Base-by-base conservation (phyloP, 2,797 vertebrate genomes). In the Mus minutoides region DNA sequence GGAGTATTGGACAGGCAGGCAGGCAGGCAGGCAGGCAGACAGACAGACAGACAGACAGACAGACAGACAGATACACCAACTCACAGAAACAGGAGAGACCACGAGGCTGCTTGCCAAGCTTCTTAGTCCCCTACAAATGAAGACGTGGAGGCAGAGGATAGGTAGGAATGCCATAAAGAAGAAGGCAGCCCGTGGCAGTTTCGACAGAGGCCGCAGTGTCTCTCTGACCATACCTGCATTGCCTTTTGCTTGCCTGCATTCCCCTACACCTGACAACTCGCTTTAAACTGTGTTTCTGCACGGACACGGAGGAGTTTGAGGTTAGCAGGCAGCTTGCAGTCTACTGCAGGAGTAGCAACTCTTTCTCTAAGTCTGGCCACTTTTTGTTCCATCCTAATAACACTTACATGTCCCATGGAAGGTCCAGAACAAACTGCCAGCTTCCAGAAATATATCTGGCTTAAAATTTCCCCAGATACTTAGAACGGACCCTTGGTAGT, bases 211-310 rank as follows among this genome's bases (percentile, higher is more conserved):
- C 34, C 75, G 69, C 52, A 4, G 7, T 54, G 69, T 26, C 77
- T 71, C 37, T 2, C 46, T 2, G 40, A 29, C 8, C 22, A 43
- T 2, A 56, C 22, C 84, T 82, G 60, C 8, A 7, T 24, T 76
- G 24, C 43, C 37, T 22, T 46, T 49, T 56, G 40, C 49, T 58
- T 26, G 78, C 82, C 89, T 82, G 89, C 46, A 7, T 79, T 96
- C 58, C 80, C 92, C 13, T 37, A 96, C 92, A 52, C 43, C 75
- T n/a, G 19, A 34, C 46, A 3, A 3, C 49, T n/a, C 2, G 1
- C 56, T 90, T 64, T 78, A 64, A 84, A 76, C 73, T 62, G 69
- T 71, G 91, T 88, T 94, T 80, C 84, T 71, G 62, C 31, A 40
- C 37, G 88, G 78, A 13, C 17, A 16, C 43, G 37, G 40, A 1